Conservation (phyloP, 2,113 vertebrate genomes). For the Anoplopoma fimbria region DNA sequence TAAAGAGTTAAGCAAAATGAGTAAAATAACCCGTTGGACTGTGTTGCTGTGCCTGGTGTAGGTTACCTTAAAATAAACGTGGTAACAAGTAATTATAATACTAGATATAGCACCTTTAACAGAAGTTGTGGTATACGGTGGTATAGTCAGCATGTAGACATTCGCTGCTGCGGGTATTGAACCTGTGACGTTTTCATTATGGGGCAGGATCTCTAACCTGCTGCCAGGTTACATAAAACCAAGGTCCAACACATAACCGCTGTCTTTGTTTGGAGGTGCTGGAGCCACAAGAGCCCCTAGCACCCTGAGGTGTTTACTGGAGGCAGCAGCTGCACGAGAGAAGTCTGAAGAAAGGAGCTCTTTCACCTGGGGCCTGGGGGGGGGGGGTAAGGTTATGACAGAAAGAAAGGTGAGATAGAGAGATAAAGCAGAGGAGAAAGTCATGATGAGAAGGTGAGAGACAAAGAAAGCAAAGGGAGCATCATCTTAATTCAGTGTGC, state of each 20-base stretch:
- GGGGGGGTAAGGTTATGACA: background rate
- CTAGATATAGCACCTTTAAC: background rate
- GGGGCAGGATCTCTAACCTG: conserved; percentile 42
- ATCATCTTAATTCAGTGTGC: too few species aligned
- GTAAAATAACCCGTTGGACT: background rate
- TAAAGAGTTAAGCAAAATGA: too few species aligned
- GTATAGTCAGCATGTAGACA: background rate
- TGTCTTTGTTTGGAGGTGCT: conserved; percentile 69
- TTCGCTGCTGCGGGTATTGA: background rate
- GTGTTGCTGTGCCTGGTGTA: background rate
- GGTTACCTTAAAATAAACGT: background rate
- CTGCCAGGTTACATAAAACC: conserved; percentile 66
- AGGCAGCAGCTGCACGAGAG: conserved; percentile 59
- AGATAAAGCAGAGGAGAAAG: conserved; percentile 7
- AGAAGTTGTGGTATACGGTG: background rate
- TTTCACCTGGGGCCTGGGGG: conserved; percentile 52
- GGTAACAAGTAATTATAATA: background rate
- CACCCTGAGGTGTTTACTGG: conserved; percentile 70
- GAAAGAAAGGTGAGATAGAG: background rate
- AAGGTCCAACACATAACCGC: conserved; percentile 64
- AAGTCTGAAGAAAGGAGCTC: conserved; percentile 61
- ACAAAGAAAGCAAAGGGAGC: background rate
- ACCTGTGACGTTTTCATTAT: conserved; percentile 45
- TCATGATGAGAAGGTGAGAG: background rate
- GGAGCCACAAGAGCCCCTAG: conserved; percentile 45